A percentile compares a stretch with the other conserved stretches of the same genome.
These are phyloP conservation scores for Mimas tiliae DNA, from an alignment of 2,888 invertebrate genomes.

Conservation along the genomic window DNA sequence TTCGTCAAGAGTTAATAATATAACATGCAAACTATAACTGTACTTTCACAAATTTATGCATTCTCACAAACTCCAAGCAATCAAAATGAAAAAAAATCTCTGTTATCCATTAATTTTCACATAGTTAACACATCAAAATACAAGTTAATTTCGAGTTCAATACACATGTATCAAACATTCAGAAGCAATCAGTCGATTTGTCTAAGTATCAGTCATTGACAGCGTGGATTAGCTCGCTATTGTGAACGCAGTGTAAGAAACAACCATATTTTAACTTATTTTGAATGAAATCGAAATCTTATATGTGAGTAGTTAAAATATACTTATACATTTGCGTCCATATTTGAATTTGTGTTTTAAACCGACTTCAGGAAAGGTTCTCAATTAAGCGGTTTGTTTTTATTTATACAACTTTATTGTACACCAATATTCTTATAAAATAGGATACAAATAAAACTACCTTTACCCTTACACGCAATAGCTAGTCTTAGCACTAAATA, in stretches of 20 bases:
- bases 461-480: too few relatives aligned
- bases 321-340: background rate
- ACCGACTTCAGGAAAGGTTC: too few relatives aligned
- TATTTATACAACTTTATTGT: too few relatives aligned
- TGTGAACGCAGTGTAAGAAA: background rate
- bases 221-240: slow-evolving; percentile 14
- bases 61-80: background rate
- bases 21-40: too few relatives aligned
- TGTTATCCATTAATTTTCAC: slow-evolving; percentile 9
- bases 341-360: background rate
- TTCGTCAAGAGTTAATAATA: too few relatives aligned
- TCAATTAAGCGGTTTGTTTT: too few relatives aligned
- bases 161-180: slow-evolving; percentile 11
- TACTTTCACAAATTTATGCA: too few relatives aligned
- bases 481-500: too few relatives aligned
- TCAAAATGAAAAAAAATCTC: background rate
- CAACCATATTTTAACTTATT: background rate
- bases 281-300: background rate
- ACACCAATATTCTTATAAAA: too few relatives aligned
- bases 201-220: slow-evolving; percentile 24
- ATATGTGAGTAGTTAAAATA: too few relatives aligned
- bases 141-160: slow-evolving; percentile 8
- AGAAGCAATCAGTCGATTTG: slow-evolving; percentile 31
- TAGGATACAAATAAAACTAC: too few relatives aligned
- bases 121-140: slow-evolving; percentile 24